Conservation (phyloP, 2,888 invertebrate genomes). For the Eristalinus sepulchralis region DNA sequence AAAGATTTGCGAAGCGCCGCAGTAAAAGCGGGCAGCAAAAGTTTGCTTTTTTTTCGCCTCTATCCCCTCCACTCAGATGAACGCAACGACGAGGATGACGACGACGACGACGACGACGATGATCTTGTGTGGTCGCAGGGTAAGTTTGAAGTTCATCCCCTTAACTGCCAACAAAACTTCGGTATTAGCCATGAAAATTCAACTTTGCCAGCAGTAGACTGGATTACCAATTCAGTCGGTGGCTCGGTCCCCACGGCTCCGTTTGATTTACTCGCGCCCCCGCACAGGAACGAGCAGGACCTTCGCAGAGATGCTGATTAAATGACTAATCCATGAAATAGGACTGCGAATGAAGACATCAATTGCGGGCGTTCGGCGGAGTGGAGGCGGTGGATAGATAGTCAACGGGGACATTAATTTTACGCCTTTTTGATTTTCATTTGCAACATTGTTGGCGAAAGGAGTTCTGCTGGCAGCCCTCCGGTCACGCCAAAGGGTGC, state of each 20-base stretch:
- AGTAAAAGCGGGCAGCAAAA: conserved; percentile 40
- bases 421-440: conserved; percentile 38
- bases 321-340: conserved; percentile 58
- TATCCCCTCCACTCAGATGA: neutral
- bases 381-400: neutral
- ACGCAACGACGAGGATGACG: neutral
- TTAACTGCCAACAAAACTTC: conserved; percentile 52
- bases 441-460: conserved; percentile 6
- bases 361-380: conserved; percentile 28
- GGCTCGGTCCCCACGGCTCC: conserved; percentile 18
- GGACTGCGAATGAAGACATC: conserved; percentile 54
- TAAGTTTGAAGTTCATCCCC: conserved; percentile 60
- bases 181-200: conserved; percentile 57
- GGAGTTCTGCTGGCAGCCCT: neutral
- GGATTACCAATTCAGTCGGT: conserved; percentile 55
- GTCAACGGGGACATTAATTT: conserved; percentile 35
- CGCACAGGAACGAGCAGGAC: neutral
- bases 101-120: too few relatives aligned
- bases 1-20: conserved; percentile 32
- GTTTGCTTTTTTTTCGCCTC: neutral
- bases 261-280: neutral
- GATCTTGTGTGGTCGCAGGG: neutral
- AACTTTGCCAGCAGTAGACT: conserved; percentile 46
- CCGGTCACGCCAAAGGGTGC: too few relatives aligned
- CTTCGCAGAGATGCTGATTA: conserved; percentile 30